A percentile compares a stretch with the other conserved stretches of the same genome.
These are phyloP conservation scores for Cyclura pinguis DNA, from an alignment of 2,797 vertebrate genomes.

Conservation along the genomic window DNA sequence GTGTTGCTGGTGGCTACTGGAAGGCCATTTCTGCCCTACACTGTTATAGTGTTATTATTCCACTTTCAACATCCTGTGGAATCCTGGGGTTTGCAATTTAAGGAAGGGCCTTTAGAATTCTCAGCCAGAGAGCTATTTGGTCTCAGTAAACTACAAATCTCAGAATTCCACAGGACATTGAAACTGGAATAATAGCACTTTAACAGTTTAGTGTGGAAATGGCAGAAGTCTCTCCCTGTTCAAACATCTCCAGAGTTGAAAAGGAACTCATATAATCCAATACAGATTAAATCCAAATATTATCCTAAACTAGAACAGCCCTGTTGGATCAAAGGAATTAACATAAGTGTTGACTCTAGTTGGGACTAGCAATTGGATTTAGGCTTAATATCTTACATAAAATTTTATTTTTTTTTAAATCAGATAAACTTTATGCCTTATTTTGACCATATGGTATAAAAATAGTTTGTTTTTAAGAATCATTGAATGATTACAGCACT, in stretches of 20 bases:
- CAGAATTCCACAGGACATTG: no score
- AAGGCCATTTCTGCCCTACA: no score
- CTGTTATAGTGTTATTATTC: no score
- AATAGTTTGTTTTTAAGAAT: not conserved
- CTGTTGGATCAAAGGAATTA: not conserved
- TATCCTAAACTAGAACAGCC: no score
- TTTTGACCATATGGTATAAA: not conserved
- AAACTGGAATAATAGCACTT: no score
- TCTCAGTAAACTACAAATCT: no score
- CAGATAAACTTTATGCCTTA: not conserved
- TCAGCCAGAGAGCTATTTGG: no score
- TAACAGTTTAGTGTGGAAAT: no score
- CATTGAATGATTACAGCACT: not conserved
- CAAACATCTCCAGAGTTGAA: not conserved
- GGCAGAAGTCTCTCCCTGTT: not conserved
- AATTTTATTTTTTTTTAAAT: not conserved
- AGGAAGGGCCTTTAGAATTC: no score
- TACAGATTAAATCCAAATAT: not conserved
- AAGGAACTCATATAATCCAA: not conserved
- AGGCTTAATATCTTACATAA: not conserved
- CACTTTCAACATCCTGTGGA: no score
- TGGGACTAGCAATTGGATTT: not conserved
- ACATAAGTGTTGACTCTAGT: not conserved
- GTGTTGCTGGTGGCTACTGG: slow-evolving; percentile 6
- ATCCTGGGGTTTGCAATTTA: no score